These are phyloP conservation scores for Synanthedon tipuliformis DNA, from an alignment of 2,888 invertebrate species.

Conservation along the genomic window DNA sequence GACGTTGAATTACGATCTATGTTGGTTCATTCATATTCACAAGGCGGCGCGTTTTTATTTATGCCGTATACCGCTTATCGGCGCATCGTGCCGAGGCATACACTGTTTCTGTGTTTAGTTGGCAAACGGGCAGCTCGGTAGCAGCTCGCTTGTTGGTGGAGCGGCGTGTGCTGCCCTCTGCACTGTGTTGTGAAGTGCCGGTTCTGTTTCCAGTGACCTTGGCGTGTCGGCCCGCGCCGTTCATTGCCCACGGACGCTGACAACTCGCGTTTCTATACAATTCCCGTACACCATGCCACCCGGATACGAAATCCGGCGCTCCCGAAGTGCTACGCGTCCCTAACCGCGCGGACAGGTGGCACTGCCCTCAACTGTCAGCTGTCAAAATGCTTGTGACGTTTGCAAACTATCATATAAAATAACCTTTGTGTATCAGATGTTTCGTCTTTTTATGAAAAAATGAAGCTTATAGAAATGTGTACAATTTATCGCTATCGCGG, in stretches of 20 bases:
- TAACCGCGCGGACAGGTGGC: constrained; percentile 32
- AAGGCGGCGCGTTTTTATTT: constrained; percentile 51
- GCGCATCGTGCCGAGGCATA: constrained; percentile 43
- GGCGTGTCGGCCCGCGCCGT: constrained; percentile 48
- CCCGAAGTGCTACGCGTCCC: constrained; percentile 29
- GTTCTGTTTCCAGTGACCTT: constrained; percentile 51
- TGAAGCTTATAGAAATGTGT: constrained; percentile 42
- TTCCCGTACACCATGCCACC: constrained; percentile 50
- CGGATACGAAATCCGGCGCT: constrained; percentile 24
- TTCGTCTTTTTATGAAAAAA: constrained; percentile 31
- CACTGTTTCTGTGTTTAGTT: constrained; percentile 45
- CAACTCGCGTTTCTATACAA: constrained; percentile 33
- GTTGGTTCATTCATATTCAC: constrained; percentile 56
- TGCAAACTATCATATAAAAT: constrained; percentile 26
- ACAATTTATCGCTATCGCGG: constrained; percentile 19
- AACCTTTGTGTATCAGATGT: constrained; percentile 42
- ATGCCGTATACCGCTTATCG: constrained; percentile 65
- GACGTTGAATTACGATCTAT: constrained; percentile 2
- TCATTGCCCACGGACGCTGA: constrained; percentile 59
- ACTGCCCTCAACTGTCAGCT: constrained; percentile 46
- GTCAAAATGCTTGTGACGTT: constrained; percentile 59
- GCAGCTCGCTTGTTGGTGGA: constrained; percentile 37
- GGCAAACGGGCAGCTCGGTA: constrained; percentile 55
- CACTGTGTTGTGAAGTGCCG: constrained; percentile 22
- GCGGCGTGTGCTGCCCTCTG: constrained; percentile 41